A percentile compares a stretch with the other conserved stretches of the same genome.
Evolutionary conservation across 1,140 invertebrate species (phyloP).

Genomic region (Drosophila persimilis): DNA sequence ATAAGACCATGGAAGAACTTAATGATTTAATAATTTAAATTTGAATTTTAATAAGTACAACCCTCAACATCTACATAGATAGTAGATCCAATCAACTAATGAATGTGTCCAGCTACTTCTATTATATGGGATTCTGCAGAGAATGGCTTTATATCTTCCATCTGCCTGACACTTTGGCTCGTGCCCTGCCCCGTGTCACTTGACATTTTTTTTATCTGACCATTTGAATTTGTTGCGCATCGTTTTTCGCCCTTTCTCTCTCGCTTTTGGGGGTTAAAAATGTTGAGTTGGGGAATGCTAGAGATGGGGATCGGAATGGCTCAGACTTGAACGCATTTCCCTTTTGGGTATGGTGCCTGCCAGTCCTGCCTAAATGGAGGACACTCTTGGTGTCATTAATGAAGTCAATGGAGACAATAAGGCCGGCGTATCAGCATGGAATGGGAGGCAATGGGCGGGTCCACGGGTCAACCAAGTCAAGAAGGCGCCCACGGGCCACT

Average conservation of each 20-base stretch:
- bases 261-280: too few species aligned
- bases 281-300: too few species aligned
- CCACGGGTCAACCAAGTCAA: conserved; percentile 19
- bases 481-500: conserved; percentile 2
- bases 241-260: conserved; percentile 18
- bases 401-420: conserved; percentile 72
- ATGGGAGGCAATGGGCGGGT: conserved; percentile 4
- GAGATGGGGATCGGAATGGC: conserved; percentile 3
- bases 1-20: too few species aligned
- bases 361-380: conserved; percentile 62
- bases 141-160: background rate
- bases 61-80: too few species aligned
- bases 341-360: conserved; percentile 31
- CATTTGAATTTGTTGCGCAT: conserved; percentile 76
- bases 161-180: conserved; percentile 4
- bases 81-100: too few species aligned
- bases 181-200: conserved; percentile 33
- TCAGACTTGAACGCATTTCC: conserved; percentile 37
- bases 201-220: conserved; percentile 66
- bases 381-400: conserved; percentile 77
- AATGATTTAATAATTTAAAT: too few species aligned
- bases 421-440: conserved; percentile 25
- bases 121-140: too few species aligned
- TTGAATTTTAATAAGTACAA: too few species aligned
- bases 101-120: too few species aligned